Evolutionary conservation across 2,113 vertebrate genomes (phyloP).

Genomic region (Rhynchopsitta pachyrhyncha): DNA sequence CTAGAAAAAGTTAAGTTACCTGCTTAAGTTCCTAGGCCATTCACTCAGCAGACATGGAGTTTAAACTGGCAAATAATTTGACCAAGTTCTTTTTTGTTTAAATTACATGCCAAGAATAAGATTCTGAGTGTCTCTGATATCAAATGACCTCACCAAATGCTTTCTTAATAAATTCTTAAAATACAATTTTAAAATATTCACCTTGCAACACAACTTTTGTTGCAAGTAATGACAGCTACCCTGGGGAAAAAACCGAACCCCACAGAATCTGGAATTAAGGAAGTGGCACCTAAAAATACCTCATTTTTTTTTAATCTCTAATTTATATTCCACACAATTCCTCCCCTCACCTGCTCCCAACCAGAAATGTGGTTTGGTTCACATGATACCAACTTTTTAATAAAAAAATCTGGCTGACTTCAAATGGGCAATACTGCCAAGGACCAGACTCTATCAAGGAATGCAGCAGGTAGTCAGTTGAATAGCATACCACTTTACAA

Average conservation of each 20-base stretch:
- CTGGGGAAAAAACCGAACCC: not conserved
- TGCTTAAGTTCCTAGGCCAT: conserved; percentile 29
- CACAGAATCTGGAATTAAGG: not conserved
- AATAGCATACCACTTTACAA: conserved; percentile 22
- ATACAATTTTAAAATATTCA: not conserved
- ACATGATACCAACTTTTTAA: not conserved
- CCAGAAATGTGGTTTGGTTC: not conserved
- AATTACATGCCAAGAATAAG: not conserved
- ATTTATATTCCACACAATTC: not conserved
- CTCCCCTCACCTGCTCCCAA: not conserved
- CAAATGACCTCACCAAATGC: conserved; percentile 1
- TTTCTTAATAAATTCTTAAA: not conserved
- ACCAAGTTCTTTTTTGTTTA: not conserved
- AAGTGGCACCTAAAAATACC: conserved; percentile 16
- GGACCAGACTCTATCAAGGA: conserved; percentile 1
- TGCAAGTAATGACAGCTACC: conserved; percentile 1
- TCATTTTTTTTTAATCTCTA: not conserved
- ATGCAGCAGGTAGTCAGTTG: conserved; percentile 15
- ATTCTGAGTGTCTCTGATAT: conserved; percentile 7
- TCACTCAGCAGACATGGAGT: conserved; percentile 24
- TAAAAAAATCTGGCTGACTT: conserved; percentile 20
- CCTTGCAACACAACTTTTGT: not conserved
- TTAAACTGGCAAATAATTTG: conserved; percentile 33
- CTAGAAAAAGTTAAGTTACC: conserved; percentile 29
- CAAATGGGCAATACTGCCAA: not conserved